Conservation (phyloP, 2,113 vertebrate species). For the Eulacestoma nigropectus region DNA sequence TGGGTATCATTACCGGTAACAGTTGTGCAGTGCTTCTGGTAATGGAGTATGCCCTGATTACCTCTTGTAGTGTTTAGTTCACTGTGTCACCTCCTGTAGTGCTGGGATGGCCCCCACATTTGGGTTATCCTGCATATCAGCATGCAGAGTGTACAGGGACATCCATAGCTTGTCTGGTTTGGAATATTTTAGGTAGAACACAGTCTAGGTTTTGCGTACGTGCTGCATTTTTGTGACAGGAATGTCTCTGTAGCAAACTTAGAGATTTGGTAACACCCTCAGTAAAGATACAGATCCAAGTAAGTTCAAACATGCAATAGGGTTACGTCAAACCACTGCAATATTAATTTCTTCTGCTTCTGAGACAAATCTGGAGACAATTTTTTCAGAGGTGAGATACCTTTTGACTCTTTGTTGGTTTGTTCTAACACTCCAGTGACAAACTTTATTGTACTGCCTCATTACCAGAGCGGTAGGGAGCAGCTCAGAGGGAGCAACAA, state of each 20-base stretch:
- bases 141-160: neutral
- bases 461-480: neutral
- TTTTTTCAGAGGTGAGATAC: neutral
- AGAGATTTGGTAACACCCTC: neutral
- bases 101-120: neutral
- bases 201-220: neutral
- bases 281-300: neutral
- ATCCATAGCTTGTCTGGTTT: neutral
- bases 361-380: neutral
- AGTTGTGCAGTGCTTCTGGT: neutral
- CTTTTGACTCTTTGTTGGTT: neutral
- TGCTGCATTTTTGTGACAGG: neutral
- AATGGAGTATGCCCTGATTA: neutral
- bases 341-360: neutral
- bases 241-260: neutral
- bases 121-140: neutral
- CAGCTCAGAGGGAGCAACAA: neutral
- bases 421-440: neutral
- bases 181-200: neutral
- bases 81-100: neutral
- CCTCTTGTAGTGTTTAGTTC: neutral
- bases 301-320: neutral
- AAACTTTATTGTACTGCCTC: neutral
- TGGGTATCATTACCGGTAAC: neutral
- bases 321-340: neutral